A percentile compares a stretch with the other conserved stretches of the same genome.
Evolutionary conservation across 1,140 invertebrate genomes (phyloP).

Genomic region (Papilio glaucus): DNA sequence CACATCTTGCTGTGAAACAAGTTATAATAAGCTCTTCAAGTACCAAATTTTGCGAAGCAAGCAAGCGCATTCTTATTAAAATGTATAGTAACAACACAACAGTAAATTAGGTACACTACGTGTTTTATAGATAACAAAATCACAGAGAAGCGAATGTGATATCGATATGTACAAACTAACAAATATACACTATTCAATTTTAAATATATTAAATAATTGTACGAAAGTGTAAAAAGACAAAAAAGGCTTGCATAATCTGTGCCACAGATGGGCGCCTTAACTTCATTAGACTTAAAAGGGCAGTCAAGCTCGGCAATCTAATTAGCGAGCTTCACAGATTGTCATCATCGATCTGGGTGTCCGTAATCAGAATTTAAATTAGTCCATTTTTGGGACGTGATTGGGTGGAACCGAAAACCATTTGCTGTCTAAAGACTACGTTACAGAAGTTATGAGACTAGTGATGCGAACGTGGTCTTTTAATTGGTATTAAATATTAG

Average conservation of each 20-base stretch:
- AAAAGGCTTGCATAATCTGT: neutral
- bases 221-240: neutral
- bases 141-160: too few species aligned
- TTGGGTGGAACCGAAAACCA: conserved; percentile 42
- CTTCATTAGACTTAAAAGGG: conserved; percentile 52
- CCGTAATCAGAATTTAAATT: conserved; percentile 56
- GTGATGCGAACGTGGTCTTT: conserved; percentile 22
- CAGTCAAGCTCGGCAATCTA: conserved; percentile 54
- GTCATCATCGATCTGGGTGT: conserved; percentile 57
- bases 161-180: too few species aligned
- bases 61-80: too few species aligned
- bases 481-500: neutral
- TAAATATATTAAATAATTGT: neutral
- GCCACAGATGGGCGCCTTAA: conserved; percentile 42
- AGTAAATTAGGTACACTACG: too few species aligned
- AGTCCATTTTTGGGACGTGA: conserved; percentile 41
- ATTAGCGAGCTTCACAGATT: conserved; percentile 59
- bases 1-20: too few species aligned
- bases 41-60: too few species aligned
- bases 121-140: too few species aligned
- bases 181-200: too few species aligned
- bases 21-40: too few species aligned
- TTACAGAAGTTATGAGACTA: conserved; percentile 23
- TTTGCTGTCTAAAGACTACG: conserved; percentile 37
- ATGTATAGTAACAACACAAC: too few species aligned